Conservation (phyloP, 2,888 invertebrate genomes). For the Erynnis tages region DNA sequence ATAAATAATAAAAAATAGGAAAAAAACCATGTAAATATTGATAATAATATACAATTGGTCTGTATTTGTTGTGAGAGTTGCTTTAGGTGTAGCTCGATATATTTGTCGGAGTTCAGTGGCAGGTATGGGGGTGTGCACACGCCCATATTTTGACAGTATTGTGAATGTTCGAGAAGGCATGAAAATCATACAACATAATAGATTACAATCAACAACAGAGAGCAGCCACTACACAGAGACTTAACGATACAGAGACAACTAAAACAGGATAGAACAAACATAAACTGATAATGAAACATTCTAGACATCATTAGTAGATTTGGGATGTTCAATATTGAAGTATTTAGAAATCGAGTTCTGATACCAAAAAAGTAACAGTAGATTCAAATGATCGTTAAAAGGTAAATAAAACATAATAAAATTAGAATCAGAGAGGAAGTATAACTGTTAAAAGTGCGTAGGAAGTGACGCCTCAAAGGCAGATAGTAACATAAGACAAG, state of each 20-base stretch:
- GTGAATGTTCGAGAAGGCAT: conserved; percentile 81
- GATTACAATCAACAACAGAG: conserved; percentile 80
- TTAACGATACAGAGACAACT: conserved; percentile 67
- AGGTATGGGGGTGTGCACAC: conserved; percentile 74
- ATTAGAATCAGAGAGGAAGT: conserved; percentile 52
- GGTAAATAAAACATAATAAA: conserved; percentile 48
- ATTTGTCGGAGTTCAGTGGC: conserved; percentile 76
- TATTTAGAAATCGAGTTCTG: conserved; percentile 30
- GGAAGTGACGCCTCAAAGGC: conserved; percentile 56
- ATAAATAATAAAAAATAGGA: conserved; percentile 32
- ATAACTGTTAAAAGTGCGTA: conserved; percentile 61
- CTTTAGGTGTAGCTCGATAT: conserved; percentile 77
- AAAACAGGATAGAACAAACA: conserved; percentile 68
- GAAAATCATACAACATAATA: conserved; percentile 80
- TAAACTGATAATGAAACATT: conserved; percentile 52
- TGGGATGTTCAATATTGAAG: conserved; percentile 44
- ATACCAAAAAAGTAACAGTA: conserved; percentile 20
- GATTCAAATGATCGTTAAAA: conserved; percentile 35
- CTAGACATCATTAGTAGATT: conserved; percentile 39
- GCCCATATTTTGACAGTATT: conserved; percentile 77
- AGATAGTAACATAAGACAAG: conserved; percentile 45
- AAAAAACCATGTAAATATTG: conserved; percentile 37
- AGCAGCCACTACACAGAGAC: conserved; percentile 82
- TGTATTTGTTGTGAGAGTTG: conserved; percentile 78
- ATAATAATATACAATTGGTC: conserved; percentile 45